Base-by-base conservation (phyloP, 2,888 invertebrate genomes). In the Mesoligia furuncula region DNA sequence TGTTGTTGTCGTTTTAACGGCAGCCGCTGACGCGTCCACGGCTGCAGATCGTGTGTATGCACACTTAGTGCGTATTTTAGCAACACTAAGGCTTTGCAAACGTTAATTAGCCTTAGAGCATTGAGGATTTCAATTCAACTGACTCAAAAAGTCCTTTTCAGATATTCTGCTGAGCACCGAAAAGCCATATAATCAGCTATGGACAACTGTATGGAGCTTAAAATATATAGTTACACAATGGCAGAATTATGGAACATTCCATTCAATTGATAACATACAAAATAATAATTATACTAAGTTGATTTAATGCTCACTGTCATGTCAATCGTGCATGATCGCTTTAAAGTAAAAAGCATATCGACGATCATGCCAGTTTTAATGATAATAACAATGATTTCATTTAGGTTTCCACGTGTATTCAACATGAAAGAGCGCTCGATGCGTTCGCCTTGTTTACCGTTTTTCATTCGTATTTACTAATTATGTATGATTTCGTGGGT, bases 231-330 rank as follows among this genome's bases (percentile, higher is more conserved):
- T 48, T 27, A 68, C 13, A 61, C 13, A 64, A 42, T 85, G 64
- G 48, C 54, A 68, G 54, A 59, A 65, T 61, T 69, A 71, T 70
- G 65, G 57, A 62, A 42, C 73, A 86, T 76, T 79, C 62, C 75
- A 74, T 54, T 75, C 69, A 75, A 39, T 82, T 70, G 66, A 80
- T 64, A 27, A n/a, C 42, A 51, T 70, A 64, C 62, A 81, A 51
- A 42, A 59, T 75, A 57, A 65, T 87, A 69, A 78, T 51, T 65
- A 54, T 31, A 45, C 20, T 51, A 62, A 51, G 15, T 79, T 62
- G 36, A 80, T 66, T 69, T 51, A 51, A 73, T 45, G 67, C 71
- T 77, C 36, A 73, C 27, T 67, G n/a, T 74, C 39, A 80, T 80
- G 31, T 48, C 42, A 72, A 61, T 62, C 48, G 39, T 88, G 81